Evolutionary conservation across 2,888 invertebrate genomes (phyloP), one percentile per base, ranked within the genome.

Genomic region (Brachycybe producta): DNA sequence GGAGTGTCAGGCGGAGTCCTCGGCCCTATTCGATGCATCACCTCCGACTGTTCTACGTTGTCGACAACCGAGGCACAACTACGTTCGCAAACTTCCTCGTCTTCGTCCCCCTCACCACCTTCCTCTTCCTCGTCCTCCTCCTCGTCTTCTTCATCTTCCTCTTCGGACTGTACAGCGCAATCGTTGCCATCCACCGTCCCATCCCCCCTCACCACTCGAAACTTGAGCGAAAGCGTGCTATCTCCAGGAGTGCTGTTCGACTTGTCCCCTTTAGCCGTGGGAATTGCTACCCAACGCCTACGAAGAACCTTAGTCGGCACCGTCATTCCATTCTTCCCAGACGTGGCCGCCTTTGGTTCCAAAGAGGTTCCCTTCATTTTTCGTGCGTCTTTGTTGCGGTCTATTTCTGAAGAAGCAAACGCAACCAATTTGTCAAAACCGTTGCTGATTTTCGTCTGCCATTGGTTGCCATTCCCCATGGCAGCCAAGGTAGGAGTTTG

Each of bases 381-480:
- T 27, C 48, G 19, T 30, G 38, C 42, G 34, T 52, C 52, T 39
- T 48, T 24, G 21, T 51, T 49, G 19, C 49, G 43, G 65, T 85
- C 88, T 65, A 90, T 74, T 63, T 91, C 91, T 15, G 86, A 88
- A 35, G 90, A 87, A 43, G 91, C 91, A 65, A 90, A 86, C 53
- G 88, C 90, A 58, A 92, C 86, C 61, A 92, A 74, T 58, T 88
- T 82, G 71, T 40, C 92, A 73, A 94, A 92, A 48, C 88, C 87
- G 59, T 84, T 87, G 66, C 84, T 86, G 61, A 91, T 86, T 59
- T 87, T 82, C 68, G 88, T 85, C 68, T 90, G 87, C 90, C 90
- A 91, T 24, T 60, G 57, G 43, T 58, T 57, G 19, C 11, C n/a
- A n/a, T n/a, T n/a, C 11, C 32, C 32, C 11, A 11, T n/a, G 32